phyloP scores from a whole-genome alignment of 2,888 invertebrate species.

The Cancer borealis region DNA sequence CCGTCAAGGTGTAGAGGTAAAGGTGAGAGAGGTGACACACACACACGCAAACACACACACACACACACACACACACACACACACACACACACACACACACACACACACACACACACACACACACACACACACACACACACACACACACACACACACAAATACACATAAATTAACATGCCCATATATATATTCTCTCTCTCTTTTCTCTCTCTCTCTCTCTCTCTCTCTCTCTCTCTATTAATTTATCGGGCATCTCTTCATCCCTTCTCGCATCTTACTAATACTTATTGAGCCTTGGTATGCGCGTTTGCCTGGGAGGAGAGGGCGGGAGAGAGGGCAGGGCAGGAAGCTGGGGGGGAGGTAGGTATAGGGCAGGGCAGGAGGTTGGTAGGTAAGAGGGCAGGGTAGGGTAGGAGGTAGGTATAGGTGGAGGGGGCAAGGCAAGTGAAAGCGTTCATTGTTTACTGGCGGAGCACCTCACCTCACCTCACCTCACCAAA shows the following conservation, averaged over 20 bases:
- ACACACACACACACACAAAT: no score
- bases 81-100: no score
- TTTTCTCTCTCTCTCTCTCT: not conserved
- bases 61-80: no score
- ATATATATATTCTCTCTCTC: not conserved
- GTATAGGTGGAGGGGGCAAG: not conserved
- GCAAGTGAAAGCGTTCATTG: constrained; percentile 13
- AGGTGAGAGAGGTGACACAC: not conserved
- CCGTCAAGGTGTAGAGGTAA: not conserved
- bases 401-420: not conserved
- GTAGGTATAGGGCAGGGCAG: not conserved
- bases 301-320: not conserved
- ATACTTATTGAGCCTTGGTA: not conserved
- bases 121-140: no score
- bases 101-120: no score
- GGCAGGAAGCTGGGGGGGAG: no score
- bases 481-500: not conserved
- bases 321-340: not conserved
- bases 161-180: no score
- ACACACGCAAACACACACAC: not conserved
- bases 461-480: not conserved
- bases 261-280: not conserved
- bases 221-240: not conserved
- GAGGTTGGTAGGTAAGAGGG: not conserved
- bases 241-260: not conserved